These are phyloP conservation scores for Glyptemys insculpta DNA, from an alignment of 2,797 vertebrate species.

Conservation along the genomic window DNA sequence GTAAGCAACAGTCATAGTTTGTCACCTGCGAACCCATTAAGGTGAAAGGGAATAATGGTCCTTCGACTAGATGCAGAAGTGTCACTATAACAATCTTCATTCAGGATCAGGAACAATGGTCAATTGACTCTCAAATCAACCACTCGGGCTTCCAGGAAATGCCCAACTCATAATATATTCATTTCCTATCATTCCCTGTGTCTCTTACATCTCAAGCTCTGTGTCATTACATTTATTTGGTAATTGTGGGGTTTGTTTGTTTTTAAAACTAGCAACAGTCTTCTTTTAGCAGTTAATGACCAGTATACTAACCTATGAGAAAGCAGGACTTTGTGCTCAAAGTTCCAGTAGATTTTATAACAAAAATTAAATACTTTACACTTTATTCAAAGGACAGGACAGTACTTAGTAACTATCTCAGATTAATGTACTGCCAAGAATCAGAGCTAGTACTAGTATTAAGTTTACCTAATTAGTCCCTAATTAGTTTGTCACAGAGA, in stretches of 20 bases:
- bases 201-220: background rate
- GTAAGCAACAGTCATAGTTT: background rate
- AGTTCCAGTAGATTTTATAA: background rate
- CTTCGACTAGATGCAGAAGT: background rate
- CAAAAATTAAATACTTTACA: background rate
- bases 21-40: background rate
- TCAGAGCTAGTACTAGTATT: slow-evolving; percentile 33
- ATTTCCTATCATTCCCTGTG: background rate
- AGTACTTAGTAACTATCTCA: slow-evolving; percentile 18
- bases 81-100: background rate
- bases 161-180: background rate
- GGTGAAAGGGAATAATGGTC: background rate
- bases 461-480: background rate
- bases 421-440: slow-evolving; percentile 17
- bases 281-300: background rate
- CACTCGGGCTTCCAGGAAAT: background rate
- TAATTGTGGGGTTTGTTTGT: background rate
- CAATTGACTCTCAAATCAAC: background rate
- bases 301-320: background rate
- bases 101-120: background rate
- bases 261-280: background rate
- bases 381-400: background rate
- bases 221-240: background rate
- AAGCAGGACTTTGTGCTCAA: background rate
- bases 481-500: slow-evolving; percentile 48